Percentiles rank a stretch among this genome's conserved stretches.
Conservation (phyloP, 2,113 vertebrate species). For the Bostrychus sinensis region DNA sequence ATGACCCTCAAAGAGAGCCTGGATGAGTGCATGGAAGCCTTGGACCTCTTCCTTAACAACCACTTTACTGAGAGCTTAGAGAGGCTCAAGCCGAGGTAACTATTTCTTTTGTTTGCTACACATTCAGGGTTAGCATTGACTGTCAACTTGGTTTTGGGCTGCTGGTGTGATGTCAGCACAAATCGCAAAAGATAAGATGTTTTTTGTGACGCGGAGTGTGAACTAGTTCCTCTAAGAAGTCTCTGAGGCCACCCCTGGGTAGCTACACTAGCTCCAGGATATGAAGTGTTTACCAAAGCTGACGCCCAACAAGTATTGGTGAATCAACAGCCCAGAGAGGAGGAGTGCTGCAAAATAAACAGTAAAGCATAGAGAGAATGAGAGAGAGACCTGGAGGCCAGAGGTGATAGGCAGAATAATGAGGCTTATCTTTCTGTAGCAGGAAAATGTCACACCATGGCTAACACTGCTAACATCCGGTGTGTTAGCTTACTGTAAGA, state of each 20-base stretch:
- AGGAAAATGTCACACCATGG: conserved; percentile 32
- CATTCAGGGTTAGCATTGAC: not conserved
- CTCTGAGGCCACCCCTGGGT: conserved; percentile 14
- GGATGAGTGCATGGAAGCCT: conserved; percentile 83
- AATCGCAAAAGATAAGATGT: conserved; percentile 5
- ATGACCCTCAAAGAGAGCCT: conserved; percentile 73
- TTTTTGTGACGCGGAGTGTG: not conserved
- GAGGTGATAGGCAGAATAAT: conserved; percentile 16
- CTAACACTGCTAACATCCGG: not conserved
- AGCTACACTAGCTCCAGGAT: conserved; percentile 75
- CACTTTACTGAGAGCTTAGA: conserved; percentile 83
- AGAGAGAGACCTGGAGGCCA: conserved; percentile 7
- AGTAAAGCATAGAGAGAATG: conserved; percentile 8
- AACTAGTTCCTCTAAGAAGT: conserved; percentile 27
- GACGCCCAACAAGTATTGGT: conserved; percentile 70
- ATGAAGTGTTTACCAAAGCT: conserved; percentile 80
- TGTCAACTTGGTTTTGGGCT: not conserved
- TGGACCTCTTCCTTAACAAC: conserved; percentile 85
- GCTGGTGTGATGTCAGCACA: conserved; percentile 30
- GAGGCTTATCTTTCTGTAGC: conserved; percentile 42
- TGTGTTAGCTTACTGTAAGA: not conserved
- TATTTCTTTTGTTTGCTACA: not conserved
- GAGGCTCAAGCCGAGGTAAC: conserved; percentile 78
- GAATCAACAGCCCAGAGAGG: conserved; percentile 45
- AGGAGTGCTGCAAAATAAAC: conserved; percentile 68